These are phyloP conservation scores for Entelurus aequoreus DNA, from an alignment of 2,113 vertebrate species.

Conservation along the genomic window DNA sequence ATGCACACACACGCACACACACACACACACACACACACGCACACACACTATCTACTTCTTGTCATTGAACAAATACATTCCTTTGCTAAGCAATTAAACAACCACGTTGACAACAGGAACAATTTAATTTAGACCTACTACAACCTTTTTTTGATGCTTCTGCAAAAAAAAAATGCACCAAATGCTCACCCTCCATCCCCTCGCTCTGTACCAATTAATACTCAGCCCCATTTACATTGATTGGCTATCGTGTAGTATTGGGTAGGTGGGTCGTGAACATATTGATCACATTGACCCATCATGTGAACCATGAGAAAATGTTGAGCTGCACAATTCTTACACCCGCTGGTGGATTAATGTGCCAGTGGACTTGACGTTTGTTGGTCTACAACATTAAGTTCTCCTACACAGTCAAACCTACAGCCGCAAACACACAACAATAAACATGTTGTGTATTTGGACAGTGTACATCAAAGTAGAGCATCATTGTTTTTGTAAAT, in stretches of 20 bases:
- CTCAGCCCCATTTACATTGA: conserved; percentile 65
- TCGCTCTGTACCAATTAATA: conserved; percentile 64
- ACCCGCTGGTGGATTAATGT: conserved; percentile 18
- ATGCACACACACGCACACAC: neutral
- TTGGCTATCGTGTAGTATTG: conserved; percentile 62
- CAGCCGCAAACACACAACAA: neutral
- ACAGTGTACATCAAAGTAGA: neutral
- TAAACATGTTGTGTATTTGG: conserved; percentile 3
- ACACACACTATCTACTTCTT: neutral
- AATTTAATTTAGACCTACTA: conserved; percentile 36
- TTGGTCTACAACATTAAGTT: neutral
- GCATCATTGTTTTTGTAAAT: neutral
- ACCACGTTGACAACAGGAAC: conserved; percentile 23
- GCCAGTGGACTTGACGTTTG: conserved; percentile 19
- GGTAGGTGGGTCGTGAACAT: conserved; percentile 55
- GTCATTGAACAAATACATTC: conserved; percentile 20
- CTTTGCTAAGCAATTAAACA: conserved; percentile 32
- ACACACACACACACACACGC: neutral
- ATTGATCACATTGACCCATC: conserved; percentile 68
- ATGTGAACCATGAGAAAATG: conserved; percentile 65
- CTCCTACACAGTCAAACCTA: neutral
- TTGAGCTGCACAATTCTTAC: conserved; percentile 57
- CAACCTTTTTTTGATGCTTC: conserved; percentile 49
- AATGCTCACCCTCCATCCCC: conserved; percentile 32
- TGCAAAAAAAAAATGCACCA: conserved; percentile 36